These are phyloP conservation scores for Tenebrio molitor DNA, from an alignment of 1,140 invertebrate genomes.

Conservation along the genomic window DNA sequence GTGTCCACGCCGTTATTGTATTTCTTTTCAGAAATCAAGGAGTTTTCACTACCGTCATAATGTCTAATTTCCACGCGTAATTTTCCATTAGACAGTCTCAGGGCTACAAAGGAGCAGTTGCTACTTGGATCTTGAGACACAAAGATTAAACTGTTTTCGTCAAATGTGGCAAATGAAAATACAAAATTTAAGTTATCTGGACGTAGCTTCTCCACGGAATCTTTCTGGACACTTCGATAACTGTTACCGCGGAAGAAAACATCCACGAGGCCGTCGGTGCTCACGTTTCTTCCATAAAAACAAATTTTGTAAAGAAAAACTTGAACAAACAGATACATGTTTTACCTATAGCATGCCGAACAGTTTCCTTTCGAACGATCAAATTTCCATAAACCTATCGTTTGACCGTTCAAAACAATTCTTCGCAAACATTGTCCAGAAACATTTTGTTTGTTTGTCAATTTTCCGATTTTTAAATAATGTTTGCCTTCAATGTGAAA, in stretches of 20 bases:
- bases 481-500: constrained; percentile 48
- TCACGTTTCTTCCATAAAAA: constrained; percentile 18
- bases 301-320: neutral
- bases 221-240: constrained; percentile 48
- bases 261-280: constrained; percentile 37
- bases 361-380: constrained; percentile 75
- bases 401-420: constrained; percentile 76
- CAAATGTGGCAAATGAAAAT: constrained; percentile 87
- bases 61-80: constrained; percentile 82
- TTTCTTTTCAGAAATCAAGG: constrained; percentile 77
- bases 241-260: constrained; percentile 54
- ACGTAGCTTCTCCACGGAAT: constrained; percentile 62
- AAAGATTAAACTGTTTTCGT: constrained; percentile 90
- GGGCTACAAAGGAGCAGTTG: constrained; percentile 61
- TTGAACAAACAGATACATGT: no score
- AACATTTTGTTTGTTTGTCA: constrained; percentile 16
- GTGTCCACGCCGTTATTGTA: constrained; percentile 89
- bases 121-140: constrained; percentile 73
- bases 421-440: constrained; percentile 57
- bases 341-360: constrained; percentile 81
- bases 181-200: constrained; percentile 80
- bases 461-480: constrained; percentile 51
- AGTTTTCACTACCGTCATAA: constrained; percentile 65
- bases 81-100: constrained; percentile 84
- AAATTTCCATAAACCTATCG: constrained; percentile 93